Evolutionary conservation across 2,113 vertebrate genomes (phyloP), one percentile per base, ranked within the genome.

Genomic region (Saguinus midas): DNA sequence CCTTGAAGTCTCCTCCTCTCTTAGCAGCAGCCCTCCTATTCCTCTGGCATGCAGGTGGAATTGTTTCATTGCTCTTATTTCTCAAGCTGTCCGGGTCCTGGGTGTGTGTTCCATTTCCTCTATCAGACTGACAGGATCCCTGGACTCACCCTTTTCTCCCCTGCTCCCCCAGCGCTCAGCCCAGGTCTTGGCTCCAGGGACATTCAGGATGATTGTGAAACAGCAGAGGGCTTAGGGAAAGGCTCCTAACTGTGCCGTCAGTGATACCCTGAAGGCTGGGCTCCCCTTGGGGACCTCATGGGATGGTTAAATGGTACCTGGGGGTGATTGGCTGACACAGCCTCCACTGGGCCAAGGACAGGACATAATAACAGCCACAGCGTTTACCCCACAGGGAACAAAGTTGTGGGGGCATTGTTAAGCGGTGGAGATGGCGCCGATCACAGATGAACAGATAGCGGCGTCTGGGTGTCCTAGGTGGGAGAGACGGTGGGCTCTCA

Each of bases 401-500:
- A 84, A 64, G 37, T 87, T 57, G n/a, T 80, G 43, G 57, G 87
- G 79, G 1, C 89, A 84, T 21, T 2, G 1, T 37, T 91, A 90
- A 91, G 82, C 48, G 50, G 79, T 7, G 4, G 29, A 93, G 83
- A 64, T 85, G 93, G 95, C 29, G 40, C 91, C 93, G 6, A 85
- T 73, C 29, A 32, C 70, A 90, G 94, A 97, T 95, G 52, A 35
- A 52, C 40, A 87, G 93, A 97, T 96, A 95, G n/a, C 68, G 37
- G 32, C 78, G 27, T 52, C 83, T 87, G 25, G 64, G 52, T 89
- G 57, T 64, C 73, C 79, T 43, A 23, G 3, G 5, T 23, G 37
- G 7, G 70, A 40, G 45, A 48, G 12, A 32, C 4, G 18, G 29
- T 73, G 7, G 52, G 16, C 40, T 92, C 29, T 95, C n/a, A 52